phyloP scores from a whole-genome alignment of 2,888 invertebrate genomes.

The Drosophila pseudotakahashii region DNA sequence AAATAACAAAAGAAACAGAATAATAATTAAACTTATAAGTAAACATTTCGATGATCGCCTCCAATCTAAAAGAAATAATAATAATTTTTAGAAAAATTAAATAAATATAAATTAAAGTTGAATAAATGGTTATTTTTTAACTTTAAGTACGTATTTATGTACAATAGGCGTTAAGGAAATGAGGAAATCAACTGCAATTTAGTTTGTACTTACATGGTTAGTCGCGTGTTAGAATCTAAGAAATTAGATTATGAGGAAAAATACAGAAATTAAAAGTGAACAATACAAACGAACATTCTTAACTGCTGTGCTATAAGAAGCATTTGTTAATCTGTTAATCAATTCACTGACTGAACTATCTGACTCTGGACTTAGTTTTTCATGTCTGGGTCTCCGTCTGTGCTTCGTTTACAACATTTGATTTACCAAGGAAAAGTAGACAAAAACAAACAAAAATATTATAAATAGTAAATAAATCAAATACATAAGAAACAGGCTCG shows the following conservation, averaged over 20 bases:
- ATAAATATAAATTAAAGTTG: neutral
- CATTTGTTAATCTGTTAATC: slow-evolving; percentile 19
- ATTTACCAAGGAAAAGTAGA: slow-evolving; percentile 24
- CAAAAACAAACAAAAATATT: slow-evolving; percentile 8
- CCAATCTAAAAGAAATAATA: slow-evolving; percentile 53
- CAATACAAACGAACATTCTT: slow-evolving; percentile 27
- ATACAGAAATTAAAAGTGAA: slow-evolving; percentile 54
- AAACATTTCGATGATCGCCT: slow-evolving; percentile 52
- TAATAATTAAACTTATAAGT: slow-evolving; percentile 56
- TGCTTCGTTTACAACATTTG: slow-evolving; percentile 17
- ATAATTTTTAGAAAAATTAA: slow-evolving; percentile 15
- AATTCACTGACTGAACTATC: slow-evolving; percentile 13
- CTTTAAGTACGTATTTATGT: slow-evolving; percentile 3
- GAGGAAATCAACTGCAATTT: slow-evolving; percentile 33
- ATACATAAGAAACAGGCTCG: neutral
- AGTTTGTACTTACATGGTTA: slow-evolving; percentile 75
- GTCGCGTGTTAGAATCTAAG: slow-evolving; percentile 74
- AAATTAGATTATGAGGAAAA: slow-evolving; percentile 66
- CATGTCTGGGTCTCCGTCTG: slow-evolving; percentile 32
- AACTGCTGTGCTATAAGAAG: slow-evolving; percentile 40
- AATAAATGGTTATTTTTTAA: neutral
- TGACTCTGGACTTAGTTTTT: slow-evolving; percentile 9
- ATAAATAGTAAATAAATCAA: slow-evolving; percentile 8
- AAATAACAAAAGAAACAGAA: slow-evolving; percentile 35
- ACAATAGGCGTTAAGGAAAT: slow-evolving; percentile 16